phyloP scores from a whole-genome alignment of 2,113 vertebrate genomes.

The Pimephales promelas region DNA sequence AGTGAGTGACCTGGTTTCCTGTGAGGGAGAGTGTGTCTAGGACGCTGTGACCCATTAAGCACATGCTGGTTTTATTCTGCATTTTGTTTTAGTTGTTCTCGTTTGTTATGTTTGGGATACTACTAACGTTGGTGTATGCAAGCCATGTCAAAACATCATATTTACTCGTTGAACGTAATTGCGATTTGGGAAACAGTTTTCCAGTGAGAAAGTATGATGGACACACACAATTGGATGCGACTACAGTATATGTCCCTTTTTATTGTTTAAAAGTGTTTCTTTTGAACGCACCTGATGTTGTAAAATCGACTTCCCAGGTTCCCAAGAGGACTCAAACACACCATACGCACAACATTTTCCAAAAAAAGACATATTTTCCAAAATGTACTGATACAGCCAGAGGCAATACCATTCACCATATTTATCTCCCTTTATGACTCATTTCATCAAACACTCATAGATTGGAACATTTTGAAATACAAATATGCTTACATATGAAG shows the following conservation, averaged over 20 bases:
- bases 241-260: background rate
- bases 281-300: background rate
- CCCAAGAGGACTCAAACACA: background rate
- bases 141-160: background rate
- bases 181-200: background rate
- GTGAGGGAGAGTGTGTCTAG: slow-evolving; percentile 26
- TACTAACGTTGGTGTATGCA: background rate
- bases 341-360: too few species aligned
- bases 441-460: too few species aligned
- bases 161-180: background rate
- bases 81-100: slow-evolving; percentile 41
- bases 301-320: background rate
- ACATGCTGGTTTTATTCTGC: slow-evolving; percentile 19
- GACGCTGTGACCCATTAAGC: slow-evolving; percentile 49
- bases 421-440: too few species aligned
- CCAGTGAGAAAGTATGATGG: background rate
- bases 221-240: background rate
- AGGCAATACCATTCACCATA: too few species aligned
- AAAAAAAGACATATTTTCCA: too few species aligned
- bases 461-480: too few species aligned
- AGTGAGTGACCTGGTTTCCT: slow-evolving; percentile 50
- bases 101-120: background rate
- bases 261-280: background rate
- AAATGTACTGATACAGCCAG: background rate
- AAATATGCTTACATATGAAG: too few species aligned